Conservation (phyloP, 2,888 invertebrate genomes). For the Ptychoptera albimana region DNA sequence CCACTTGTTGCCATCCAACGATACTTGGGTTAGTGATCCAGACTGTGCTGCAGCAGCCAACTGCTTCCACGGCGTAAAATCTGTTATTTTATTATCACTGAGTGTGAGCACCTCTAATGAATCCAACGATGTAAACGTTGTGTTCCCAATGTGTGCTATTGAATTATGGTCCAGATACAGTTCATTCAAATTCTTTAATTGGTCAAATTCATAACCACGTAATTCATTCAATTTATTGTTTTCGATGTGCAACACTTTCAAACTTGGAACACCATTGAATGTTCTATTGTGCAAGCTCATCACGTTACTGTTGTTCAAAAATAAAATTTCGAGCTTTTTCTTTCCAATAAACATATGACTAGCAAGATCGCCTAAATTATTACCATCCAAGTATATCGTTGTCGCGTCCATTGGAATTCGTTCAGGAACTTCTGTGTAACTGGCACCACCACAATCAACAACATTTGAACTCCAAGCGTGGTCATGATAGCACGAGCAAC, state of each 20-base stretch:
- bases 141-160: conserved; percentile 54
- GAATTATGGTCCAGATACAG: conserved; percentile 63
- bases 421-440: conserved; percentile 56
- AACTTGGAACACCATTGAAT: conserved; percentile 61
- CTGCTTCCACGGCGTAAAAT: conserved; percentile 56
- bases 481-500: conserved; percentile 77
- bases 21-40: conserved; percentile 39
- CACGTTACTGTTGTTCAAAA: conserved; percentile 63
- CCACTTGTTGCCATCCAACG: conserved; percentile 65
- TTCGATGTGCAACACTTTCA: conserved; percentile 61
- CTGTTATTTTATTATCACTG: conserved; percentile 61
- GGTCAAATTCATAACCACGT: conserved; percentile 64
- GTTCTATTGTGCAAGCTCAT: conserved; percentile 62
- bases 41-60: conserved; percentile 41
- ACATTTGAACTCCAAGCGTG: conserved; percentile 73
- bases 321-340: conserved; percentile 61
- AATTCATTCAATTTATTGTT: conserved; percentile 55
- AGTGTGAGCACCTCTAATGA: conserved; percentile 55
- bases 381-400: conserved; percentile 72
- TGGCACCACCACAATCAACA: conserved; percentile 64
- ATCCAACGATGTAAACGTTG: conserved; percentile 58
- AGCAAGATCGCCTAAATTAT: conserved; percentile 59
- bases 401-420: conserved; percentile 82
- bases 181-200: conserved; percentile 53
- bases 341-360: conserved; percentile 79